phyloP scores from a whole-genome alignment of 2,888 invertebrate species.

The Zootermopsis nevadensis region DNA sequence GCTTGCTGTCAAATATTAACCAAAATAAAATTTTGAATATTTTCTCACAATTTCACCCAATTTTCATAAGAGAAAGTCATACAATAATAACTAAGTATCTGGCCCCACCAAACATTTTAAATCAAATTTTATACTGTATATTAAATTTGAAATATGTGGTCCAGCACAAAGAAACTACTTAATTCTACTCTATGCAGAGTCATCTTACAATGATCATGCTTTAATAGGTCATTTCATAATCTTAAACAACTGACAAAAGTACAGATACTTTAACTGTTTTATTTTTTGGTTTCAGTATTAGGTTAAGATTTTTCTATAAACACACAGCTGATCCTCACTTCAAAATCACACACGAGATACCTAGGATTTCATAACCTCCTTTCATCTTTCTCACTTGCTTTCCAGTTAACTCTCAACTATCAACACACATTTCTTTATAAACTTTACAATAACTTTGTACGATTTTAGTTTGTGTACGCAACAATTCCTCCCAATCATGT shows the following conservation, averaged over 20 bases:
- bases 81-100: too few relatives aligned
- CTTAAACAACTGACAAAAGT: slow-evolving; percentile 9
- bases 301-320: slow-evolving; percentile 47
- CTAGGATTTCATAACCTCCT: neutral
- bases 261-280: slow-evolving; percentile 19
- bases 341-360: slow-evolving; percentile 47
- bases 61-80: too few relatives aligned
- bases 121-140: too few relatives aligned
- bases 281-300: slow-evolving; percentile 35
- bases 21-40: too few relatives aligned
- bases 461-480: slow-evolving; percentile 4
- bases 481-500: slow-evolving; percentile 7
- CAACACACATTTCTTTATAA: slow-evolving; percentile 18
- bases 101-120: too few relatives aligned
- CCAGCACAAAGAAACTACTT: neutral
- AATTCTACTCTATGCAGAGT: neutral
- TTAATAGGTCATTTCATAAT: neutral
- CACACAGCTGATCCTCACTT: slow-evolving; percentile 47
- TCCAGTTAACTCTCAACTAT: slow-evolving; percentile 13
- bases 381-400: neutral
- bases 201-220: slow-evolving; percentile 3
- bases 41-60: too few relatives aligned
- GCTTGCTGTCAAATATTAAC: too few relatives aligned
- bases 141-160: too few relatives aligned
- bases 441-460: slow-evolving; percentile 24